Evolutionary conservation across 2,888 invertebrate species (phyloP), one percentile per base, ranked within the genome.

Genomic region (Ormyrus pomaceus): DNA sequence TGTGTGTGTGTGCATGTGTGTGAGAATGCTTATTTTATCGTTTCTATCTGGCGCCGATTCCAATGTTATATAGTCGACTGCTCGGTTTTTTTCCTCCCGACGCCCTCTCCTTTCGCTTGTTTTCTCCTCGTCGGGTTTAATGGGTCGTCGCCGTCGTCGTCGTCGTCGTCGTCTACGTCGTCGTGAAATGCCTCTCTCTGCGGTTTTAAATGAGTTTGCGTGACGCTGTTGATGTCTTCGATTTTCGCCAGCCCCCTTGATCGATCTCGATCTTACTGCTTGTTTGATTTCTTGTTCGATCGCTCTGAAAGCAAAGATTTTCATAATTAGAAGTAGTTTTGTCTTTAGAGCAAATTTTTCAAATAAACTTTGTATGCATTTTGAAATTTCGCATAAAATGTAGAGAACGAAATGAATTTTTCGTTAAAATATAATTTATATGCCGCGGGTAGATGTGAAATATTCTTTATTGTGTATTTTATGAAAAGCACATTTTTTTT

Each of bases 251-350:
- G 76, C 73, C 68, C 74, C 13, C 69, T 53, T 53, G 11, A 46
- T 66, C 61, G 10, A 34, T n/a, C 45, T 68, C 19, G 48, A 6
- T 45, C 46, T 79, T 82, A 77, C 77, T 90, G 90, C 84, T 90
- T 90, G 84, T 87, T 87, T 78, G 87, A 84, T 83, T 90, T 90
- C 85, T 90, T 90, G 86, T 88, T 90, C 85, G 89, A 87, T 84
- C 90, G 88, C 75, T 90, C 90, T 80, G 87, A 86, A 58, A 85
- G 87, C 83, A 76, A 83, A 61, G 50, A 62, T 59, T 50, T 13
- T 64, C 1, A 19, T 10, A 0, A 3, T 3, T 58, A 2, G 6
- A 13, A 5, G 48, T 46, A 0, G 8, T n/a, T 70, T 70, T 53
- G 6, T 56, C 6, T 53, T 56, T 65, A 11, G 11, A 65, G 11